Base-by-base conservation (phyloP, 2,797 vertebrate species). In the Apogon talboti region DNA sequence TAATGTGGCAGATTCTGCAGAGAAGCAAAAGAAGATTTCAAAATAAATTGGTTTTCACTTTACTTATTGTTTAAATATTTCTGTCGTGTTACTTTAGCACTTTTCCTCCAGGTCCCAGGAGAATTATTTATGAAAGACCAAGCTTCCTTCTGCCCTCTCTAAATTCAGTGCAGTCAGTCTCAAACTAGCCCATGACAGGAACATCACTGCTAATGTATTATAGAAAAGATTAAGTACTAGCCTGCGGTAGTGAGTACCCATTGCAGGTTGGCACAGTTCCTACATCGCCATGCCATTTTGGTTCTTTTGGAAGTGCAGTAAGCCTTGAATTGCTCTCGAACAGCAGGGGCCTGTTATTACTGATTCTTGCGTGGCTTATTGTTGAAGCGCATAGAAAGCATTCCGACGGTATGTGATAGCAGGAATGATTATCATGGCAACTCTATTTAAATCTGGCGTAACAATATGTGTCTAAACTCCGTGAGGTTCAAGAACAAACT, bases 171-270 rank as follows among this genome's bases (percentile, higher is more conserved):
- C 81, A 81, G 71, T 70, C 72, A 73, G 73, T 78, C 77, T 80
- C 71, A 80, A 81, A 87, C 71, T 56, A 81, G 79, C 76, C 82
- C 70, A 66, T 80, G 66, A 79, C 76, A 85, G 74, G 57, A 85
- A 83, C 81, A 86, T 83, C 78, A 73, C 69, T 74, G 78, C 48
- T 87, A 72, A 89, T 88, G 76, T 79, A 83, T 87, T 58, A 84
- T 81, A 78, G 73, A 88, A 83, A 75, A 86, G 77, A 80, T 63
- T 66, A 77, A 74, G 76, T 57, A 60, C 57, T 65, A 66, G 60
- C 78, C 67, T 74, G 83, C 30, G 14, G 81, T 49, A 42, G 70
- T 9, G 11, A 82, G 55, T 60, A 55, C 62, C 61, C 65, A 16
- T 42, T 65, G 69, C 68, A 82, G 58, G 52, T 71, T 85, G 80